Base-by-base conservation (phyloP, 23 tunicate genomes). In the Aplidium turbinatum region DNA sequence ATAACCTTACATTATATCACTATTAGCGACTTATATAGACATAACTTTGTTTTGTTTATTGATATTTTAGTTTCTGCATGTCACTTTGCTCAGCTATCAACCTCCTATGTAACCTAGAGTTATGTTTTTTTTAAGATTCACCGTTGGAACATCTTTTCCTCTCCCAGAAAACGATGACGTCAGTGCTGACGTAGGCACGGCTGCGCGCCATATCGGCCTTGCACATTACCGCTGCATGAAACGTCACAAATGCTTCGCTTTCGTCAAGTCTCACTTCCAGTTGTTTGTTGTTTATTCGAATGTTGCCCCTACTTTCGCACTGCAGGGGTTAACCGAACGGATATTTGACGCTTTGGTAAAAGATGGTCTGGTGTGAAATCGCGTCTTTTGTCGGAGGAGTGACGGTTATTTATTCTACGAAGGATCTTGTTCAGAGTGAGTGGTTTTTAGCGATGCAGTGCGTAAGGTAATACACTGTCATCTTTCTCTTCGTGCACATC, bases 161-260 rank as follows among this genome's bases (percentile, higher is more conserved):
- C 71, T 68, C 1, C 82, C 86, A 2, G 86, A 87, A 6, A 63
- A 33, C 30, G 47, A 57, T 16, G 87, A 68, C 26, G 28, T 22
- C 7, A 63, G 29, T 31, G 61, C 20, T 18, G 5, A 31, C 22
- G 89, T 70, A 47, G 60, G 55, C 20, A 42, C 63, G 4, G 55
- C 72, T 0, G 20, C 63, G 18, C 34, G 68, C 33, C 65, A 83
- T 32, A 31, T 40, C 27, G 75, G 85, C 18, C 30, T 75, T 13
- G 75, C 82, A 21, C 96, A 88, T 60, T 89, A 89, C 65, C 54
- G 72, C 0, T 89, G 96, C 35, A 18, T 78, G 76, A 63, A 78
- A 1, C 51, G 71, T 36, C 87, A 88, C 40, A 88, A 88, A 60
- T 64, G 74, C 38, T 88, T 81, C 36, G 96, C 96, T 18, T 58